phyloP scores from a whole-genome alignment of 2,888 invertebrate genomes.

The Ophion slaviceki region DNA sequence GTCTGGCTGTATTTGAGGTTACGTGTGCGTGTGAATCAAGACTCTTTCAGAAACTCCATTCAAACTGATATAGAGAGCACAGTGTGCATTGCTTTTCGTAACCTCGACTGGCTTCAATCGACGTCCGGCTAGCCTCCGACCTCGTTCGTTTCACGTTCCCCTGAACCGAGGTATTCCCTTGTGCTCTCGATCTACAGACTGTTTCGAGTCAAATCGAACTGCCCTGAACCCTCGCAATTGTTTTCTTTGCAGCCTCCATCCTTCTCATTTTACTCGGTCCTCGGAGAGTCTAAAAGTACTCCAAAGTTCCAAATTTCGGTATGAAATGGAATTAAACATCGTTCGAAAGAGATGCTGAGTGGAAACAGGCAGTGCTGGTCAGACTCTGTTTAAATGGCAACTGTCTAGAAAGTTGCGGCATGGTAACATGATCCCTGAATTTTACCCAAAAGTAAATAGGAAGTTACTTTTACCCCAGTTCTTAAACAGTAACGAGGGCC shows the following conservation, averaged over 20 bases:
- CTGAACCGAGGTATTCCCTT: conserved; percentile 30
- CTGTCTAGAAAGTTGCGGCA: too few species aligned
- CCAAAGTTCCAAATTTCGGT: too few species aligned
- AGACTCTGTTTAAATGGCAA: too few species aligned
- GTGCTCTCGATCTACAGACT: not conserved
- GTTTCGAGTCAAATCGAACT: conserved; percentile 11
- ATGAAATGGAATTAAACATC: too few species aligned
- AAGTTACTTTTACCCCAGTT: too few species aligned
- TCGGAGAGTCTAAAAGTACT: not conserved
- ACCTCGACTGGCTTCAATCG: conserved; percentile 57
- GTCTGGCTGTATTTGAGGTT: conserved; percentile 18
- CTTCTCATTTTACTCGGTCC: not conserved
- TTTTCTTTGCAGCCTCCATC: not conserved
- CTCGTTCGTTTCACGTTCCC: conserved; percentile 60
- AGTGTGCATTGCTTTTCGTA: conserved; percentile 39
- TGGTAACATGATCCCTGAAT: too few species aligned
- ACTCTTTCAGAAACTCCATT: conserved; percentile 63
- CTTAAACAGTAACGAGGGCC: too few species aligned
- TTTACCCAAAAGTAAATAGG: too few species aligned
- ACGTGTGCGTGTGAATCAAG: conserved; percentile 48
- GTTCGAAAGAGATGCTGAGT: not conserved
- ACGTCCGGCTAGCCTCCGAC: conserved; percentile 46
- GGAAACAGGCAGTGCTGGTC: too few species aligned
- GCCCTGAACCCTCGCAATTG: not conserved
- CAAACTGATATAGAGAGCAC: conserved; percentile 45